Evolutionary conservation across 2,113 vertebrate species (phyloP).

Genomic region (Istiophorus platypterus): DNA sequence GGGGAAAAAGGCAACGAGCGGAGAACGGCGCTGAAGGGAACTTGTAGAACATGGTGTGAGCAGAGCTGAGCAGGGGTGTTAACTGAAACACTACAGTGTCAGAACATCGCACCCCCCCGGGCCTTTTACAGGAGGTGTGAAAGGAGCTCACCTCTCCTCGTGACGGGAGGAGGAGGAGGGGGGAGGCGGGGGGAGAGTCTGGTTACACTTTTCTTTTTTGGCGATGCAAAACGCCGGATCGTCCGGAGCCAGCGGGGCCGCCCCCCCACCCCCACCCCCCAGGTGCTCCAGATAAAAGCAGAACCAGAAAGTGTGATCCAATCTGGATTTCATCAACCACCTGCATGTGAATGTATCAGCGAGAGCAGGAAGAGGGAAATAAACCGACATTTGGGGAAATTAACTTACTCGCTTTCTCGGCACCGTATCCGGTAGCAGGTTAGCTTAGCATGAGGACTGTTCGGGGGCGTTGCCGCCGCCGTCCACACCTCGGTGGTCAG

Average conservation of each 20-base stretch:
- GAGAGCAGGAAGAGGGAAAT: neutral
- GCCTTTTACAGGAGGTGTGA: conserved; percentile 66
- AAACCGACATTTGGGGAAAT: neutral
- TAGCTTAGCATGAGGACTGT: no score
- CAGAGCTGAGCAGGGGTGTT: conserved; percentile 53
- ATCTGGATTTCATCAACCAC: no score
- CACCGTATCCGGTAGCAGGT: no score
- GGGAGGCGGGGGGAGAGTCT: conserved; percentile 10
- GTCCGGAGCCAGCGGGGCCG: conserved; percentile 15
- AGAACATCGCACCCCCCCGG: conserved; percentile 70
- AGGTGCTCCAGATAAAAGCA: conserved; percentile 17
- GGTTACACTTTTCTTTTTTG: neutral
- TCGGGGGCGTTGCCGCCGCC: no score
- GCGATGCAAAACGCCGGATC: conserved; percentile 4
- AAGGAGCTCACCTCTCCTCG: conserved; percentile 61
- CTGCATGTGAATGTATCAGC: neutral
- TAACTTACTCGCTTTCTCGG: neutral
- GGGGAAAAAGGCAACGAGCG: conserved; percentile 47
- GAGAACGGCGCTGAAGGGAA: conserved; percentile 48
- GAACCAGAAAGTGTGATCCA: no score
- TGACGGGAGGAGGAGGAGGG: conserved; percentile 48
- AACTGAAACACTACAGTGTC: conserved; percentile 64
- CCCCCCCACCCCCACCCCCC: no score
- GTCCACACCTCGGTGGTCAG: no score
- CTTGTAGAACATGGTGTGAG: conserved; percentile 57